Conservation (phyloP, 2,113 vertebrate genomes). For the Boleophthalmus pectinirostris region DNA sequence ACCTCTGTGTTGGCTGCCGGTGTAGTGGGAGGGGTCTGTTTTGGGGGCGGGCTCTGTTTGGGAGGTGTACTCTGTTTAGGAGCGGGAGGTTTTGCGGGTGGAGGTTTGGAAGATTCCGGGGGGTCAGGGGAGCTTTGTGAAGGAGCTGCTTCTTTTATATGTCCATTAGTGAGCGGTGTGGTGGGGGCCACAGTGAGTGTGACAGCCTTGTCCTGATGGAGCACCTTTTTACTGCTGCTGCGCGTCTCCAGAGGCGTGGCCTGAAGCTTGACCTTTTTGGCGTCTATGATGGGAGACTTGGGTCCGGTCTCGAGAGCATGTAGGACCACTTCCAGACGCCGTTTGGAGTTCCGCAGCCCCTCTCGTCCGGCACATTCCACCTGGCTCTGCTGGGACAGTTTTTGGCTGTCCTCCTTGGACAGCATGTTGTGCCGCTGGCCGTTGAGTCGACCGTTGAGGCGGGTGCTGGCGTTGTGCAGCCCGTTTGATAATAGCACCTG, state of each 20-base stretch:
- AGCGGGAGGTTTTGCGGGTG: slow-evolving; percentile 40
- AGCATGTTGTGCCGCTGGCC: slow-evolving; percentile 88
- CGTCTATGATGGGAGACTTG: slow-evolving; percentile 51
- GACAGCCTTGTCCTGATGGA: slow-evolving; percentile 56
- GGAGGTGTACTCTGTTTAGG: slow-evolving; percentile 48
- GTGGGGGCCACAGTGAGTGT: slow-evolving; percentile 74
- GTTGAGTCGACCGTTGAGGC: slow-evolving; percentile 91
- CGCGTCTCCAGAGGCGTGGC: slow-evolving; percentile 80
- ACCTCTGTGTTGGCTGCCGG: slow-evolving; percentile 84
- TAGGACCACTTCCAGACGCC: slow-evolving; percentile 87
- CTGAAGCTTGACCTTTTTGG: slow-evolving; percentile 75
- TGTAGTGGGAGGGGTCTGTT: slow-evolving; percentile 53
- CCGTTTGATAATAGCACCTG: slow-evolving; percentile 94
- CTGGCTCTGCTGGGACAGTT: slow-evolving; percentile 77
- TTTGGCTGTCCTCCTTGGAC: slow-evolving; percentile 83
- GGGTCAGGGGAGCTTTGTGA: slow-evolving; percentile 51
- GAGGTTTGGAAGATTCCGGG: slow-evolving; percentile 38
- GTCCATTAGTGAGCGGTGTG: slow-evolving; percentile 82
- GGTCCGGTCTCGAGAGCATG: slow-evolving; percentile 54
- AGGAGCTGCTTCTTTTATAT: slow-evolving; percentile 75
- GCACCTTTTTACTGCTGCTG: slow-evolving; percentile 84
- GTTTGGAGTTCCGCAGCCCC: slow-evolving; percentile 95
- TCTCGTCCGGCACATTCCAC: slow-evolving; percentile 86
- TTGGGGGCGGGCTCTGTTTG: slow-evolving; percentile 45
- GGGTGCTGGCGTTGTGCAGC: slow-evolving; percentile 71